Conservation (phyloP, 2,113 vertebrate species). For the Mastomys coucha region DNA sequence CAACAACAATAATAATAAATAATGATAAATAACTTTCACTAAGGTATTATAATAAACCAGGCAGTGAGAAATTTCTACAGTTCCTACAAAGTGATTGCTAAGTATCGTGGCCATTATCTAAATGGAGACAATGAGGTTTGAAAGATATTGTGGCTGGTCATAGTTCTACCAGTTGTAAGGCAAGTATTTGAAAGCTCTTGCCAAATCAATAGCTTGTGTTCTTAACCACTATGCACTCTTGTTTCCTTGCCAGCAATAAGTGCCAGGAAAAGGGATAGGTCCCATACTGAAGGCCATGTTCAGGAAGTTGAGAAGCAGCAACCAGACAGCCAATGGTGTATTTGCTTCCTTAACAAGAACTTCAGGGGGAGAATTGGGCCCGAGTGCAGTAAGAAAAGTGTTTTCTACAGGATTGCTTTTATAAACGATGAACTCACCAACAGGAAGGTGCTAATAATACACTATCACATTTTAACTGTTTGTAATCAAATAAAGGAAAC, state of each 20-base stretch:
- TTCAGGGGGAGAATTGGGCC: neutral
- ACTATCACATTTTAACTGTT: neutral
- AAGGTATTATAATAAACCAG: neutral
- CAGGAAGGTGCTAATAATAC: neutral
- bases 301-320: neutral
- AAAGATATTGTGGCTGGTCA: neutral
- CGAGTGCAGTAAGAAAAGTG: neutral
- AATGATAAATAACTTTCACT: neutral
- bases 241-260: neutral
- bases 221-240: neutral
- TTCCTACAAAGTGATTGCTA: conserved; percentile 5
- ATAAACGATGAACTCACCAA: neutral
- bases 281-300: neutral
- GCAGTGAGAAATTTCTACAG: neutral
- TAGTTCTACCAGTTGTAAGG: neutral
- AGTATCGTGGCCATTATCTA: neutral
- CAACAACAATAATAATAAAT: too few relatives aligned
- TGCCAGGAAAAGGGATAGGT: neutral
- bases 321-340: neutral
- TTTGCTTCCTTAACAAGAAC: conserved; percentile 6
- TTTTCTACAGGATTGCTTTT: neutral
- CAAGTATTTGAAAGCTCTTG: neutral
- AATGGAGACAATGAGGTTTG: neutral
- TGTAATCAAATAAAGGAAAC: conserved; percentile 19
- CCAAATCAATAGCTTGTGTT: conserved; percentile 2